Evolutionary conservation across 1,140 invertebrate genomes (phyloP).

Genomic region (Sarcophaga bullata): DNA sequence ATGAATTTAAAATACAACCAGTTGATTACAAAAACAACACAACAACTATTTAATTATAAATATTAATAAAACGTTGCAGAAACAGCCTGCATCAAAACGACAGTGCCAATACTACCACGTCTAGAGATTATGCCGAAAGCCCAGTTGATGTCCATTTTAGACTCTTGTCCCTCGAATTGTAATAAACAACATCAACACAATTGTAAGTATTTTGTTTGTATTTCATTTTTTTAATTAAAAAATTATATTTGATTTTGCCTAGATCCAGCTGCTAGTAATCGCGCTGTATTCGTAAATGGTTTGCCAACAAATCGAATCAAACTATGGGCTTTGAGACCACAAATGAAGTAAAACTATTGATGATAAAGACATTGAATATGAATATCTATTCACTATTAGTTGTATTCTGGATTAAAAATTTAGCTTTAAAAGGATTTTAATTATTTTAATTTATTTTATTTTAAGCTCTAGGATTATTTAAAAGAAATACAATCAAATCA

Average conservation of each 20-base stretch:
- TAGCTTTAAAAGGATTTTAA: constrained; percentile 1
- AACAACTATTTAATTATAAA: too few relatives aligned
- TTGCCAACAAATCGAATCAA: constrained; percentile 41
- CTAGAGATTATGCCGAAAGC: constrained; percentile 54
- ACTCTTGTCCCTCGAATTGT: constrained; percentile 54
- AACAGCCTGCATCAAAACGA: neutral
- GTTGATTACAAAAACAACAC: constrained; percentile 42
- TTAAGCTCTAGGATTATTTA: neutral
- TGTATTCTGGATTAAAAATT: neutral
- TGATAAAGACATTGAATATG: neutral
- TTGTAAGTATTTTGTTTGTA: constrained; percentile 54
- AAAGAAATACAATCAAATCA: too few relatives aligned
- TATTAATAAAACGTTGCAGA: constrained; percentile 7
- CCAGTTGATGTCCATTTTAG: constrained; percentile 57
- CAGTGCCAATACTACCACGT: constrained; percentile 48
- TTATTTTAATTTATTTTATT: constrained; percentile 21
- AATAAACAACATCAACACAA: constrained; percentile 56
- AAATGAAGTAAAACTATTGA: neutral
- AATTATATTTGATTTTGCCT: too few relatives aligned
- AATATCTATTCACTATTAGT: too few relatives aligned
- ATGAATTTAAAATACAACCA: constrained; percentile 35
- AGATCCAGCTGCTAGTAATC: neutral
- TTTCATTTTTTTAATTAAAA: too few relatives aligned
- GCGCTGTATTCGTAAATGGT: constrained; percentile 41
- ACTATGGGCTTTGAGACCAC: constrained; percentile 39